Evolutionary conservation across 2,888 invertebrate genomes (phyloP).

Genomic region (Sipha maydis): DNA sequence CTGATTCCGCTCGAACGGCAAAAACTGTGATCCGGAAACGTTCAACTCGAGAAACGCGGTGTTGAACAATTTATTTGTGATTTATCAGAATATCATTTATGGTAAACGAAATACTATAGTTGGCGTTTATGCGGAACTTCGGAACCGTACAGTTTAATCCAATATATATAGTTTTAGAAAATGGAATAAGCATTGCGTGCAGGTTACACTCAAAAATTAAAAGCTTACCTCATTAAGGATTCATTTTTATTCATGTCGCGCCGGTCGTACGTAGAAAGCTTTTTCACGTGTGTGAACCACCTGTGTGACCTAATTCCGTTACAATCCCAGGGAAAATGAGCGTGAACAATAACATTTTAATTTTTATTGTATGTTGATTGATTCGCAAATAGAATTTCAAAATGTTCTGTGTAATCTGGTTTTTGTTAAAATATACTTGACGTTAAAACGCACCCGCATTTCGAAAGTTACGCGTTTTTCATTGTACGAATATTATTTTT

Average conservation of each 20-base stretch:
- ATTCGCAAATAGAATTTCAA: background rate
- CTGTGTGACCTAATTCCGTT: background rate
- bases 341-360: background rate
- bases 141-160: background rate
- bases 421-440: background rate
- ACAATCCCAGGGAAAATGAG: background rate
- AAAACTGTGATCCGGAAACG: background rate
- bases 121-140: background rate
- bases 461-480: background rate
- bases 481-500: background rate
- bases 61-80: too few relatives aligned
- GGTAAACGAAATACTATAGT: background rate
- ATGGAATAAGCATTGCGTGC: background rate
- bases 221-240: conserved; percentile 6
- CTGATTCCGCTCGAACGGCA: background rate
- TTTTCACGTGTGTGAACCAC: background rate
- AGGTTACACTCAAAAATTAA: conserved; percentile 19
- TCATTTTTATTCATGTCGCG: background rate
- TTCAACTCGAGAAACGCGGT: too few relatives aligned
- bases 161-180: background rate
- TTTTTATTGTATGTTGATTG: conserved; percentile 2
- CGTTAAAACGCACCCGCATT: background rate
- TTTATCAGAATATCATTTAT: too few relatives aligned
- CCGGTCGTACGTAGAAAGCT: background rate
- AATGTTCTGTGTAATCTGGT: background rate